phyloP scores from a whole-genome alignment of 2,113 vertebrate genomes.

The Chaetura pelagica region DNA sequence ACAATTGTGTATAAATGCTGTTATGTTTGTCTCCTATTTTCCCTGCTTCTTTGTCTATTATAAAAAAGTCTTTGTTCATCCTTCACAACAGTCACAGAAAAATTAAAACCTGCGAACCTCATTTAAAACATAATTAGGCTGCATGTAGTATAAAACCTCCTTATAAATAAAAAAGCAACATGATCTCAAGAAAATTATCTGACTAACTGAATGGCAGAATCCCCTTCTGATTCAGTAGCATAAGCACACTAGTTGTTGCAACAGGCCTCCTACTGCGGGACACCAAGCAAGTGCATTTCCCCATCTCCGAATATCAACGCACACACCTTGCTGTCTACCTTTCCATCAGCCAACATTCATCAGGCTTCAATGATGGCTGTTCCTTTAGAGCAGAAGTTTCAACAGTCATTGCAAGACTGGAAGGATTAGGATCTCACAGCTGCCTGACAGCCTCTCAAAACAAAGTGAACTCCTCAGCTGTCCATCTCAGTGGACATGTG shows the following conservation, averaged over 20 bases:
- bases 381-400: not conserved
- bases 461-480: not conserved
- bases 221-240: not conserved
- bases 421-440: not conserved
- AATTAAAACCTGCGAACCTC: not conserved
- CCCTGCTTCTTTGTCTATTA: not conserved
- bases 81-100: not conserved
- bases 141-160: not conserved
- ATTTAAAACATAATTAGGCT: not conserved
- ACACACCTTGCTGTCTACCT: not conserved
- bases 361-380: not conserved
- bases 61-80: not conserved
- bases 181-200: not conserved
- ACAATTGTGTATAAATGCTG: not conserved
- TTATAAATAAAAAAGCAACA: not conserved
- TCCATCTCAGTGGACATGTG: not conserved
- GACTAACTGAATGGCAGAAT: not conserved
- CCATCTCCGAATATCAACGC: not conserved
- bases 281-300: not conserved
- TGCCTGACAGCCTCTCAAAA: not conserved
- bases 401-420: not conserved
- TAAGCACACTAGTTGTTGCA: not conserved
- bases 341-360: not conserved
- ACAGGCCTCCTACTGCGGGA: not conserved
- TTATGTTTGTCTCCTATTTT: constrained; percentile 24